These are phyloP conservation scores for Eulemur rufifrons DNA, from an alignment of 2,113 vertebrate genomes.

Conservation along the genomic window DNA sequence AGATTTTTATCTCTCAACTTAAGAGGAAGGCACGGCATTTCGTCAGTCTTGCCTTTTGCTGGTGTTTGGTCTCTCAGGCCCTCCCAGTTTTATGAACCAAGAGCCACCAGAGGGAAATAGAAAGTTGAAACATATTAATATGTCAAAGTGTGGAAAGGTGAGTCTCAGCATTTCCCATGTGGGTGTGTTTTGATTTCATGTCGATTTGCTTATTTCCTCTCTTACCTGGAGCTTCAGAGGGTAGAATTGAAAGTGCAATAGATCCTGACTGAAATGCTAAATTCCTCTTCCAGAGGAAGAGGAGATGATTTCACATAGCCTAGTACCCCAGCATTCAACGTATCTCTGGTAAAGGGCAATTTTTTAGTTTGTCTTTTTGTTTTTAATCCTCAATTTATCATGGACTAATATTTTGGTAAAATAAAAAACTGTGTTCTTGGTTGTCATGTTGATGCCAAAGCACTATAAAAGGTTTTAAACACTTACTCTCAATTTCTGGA, in stretches of 20 bases:
- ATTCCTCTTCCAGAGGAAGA: not conserved
- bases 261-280: not conserved
- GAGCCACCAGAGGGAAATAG: not conserved
- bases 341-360: not conserved
- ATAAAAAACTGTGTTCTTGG: not conserved
- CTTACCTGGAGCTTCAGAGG: conserved; percentile 20
- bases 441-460: not conserved
- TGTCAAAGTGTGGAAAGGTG: conserved; percentile 9
- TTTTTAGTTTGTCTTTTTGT: not conserved
- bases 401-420: not conserved
- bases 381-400: not conserved
- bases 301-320: not conserved
- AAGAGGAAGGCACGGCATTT: not conserved
- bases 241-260: not conserved
- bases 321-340: no score
- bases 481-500: not conserved
- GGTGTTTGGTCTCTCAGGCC: not conserved
- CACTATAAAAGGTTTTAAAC: not conserved
- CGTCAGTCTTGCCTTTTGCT: not conserved
- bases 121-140: conserved; percentile 49
- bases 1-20: not conserved
- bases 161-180: not conserved
- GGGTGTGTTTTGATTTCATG: conserved; percentile 39
- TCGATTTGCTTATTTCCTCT: conserved; percentile 46
- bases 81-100: not conserved